Conservation (phyloP, 1,140 invertebrate genomes). For the Harlomillsia oculata region DNA sequence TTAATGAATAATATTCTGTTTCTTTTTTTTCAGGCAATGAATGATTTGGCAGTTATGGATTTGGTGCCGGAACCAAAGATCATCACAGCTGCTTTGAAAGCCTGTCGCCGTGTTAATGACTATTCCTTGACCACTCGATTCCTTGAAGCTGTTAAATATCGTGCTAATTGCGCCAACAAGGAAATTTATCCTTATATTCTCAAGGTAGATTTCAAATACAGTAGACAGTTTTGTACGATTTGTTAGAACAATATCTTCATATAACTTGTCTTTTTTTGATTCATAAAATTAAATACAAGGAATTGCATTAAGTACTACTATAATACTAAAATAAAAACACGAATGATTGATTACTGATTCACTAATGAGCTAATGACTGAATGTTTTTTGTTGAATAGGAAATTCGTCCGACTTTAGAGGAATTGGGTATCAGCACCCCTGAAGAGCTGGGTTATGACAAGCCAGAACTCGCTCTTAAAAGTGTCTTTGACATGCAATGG, state of each 20-base stretch:
- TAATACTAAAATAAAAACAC: too few species aligned
- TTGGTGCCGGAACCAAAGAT: constrained; percentile 90
- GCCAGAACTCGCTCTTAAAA: constrained; percentile 78
- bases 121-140: constrained; percentile 84
- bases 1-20: neutral
- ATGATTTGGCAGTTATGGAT: constrained; percentile 68
- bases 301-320: too few species aligned
- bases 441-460: constrained; percentile 96
- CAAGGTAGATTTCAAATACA: constrained; percentile 37
- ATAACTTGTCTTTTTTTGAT: neutral
- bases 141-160: constrained; percentile 81
- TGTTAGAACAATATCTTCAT: neutral
- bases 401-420: constrained; percentile 80
- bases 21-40: constrained; percentile 43
- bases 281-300: too few species aligned
- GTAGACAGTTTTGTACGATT: neutral
- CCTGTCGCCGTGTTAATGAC: constrained; percentile 88
- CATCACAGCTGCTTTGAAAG: constrained; percentile 79
- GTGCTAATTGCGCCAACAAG: constrained; percentile 73
- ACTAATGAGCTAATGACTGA: too few species aligned
- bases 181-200: constrained; percentile 86
- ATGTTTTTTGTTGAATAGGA: constrained; percentile 55
- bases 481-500: constrained; percentile 56
- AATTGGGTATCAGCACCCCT: constrained; percentile 86
- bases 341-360: too few species aligned